phyloP scores from a whole-genome alignment of 2,113 vertebrate species.

The Choloepus hoffmanni region DNA sequence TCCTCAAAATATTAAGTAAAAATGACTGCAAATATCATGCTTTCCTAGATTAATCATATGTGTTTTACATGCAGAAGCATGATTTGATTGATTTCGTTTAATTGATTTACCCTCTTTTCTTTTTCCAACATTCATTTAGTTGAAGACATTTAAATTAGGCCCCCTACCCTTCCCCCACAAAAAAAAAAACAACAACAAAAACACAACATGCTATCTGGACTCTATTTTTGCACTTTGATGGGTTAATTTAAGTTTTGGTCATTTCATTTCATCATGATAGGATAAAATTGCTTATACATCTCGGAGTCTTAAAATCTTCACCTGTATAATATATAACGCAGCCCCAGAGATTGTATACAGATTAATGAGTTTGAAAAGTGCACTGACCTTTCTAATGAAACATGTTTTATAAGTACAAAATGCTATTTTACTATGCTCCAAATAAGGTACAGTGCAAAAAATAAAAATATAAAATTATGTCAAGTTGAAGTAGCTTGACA shows the following conservation, averaged over 20 bases:
- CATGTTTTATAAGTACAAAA: conserved; percentile 20
- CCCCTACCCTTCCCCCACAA: rapidly evolving
- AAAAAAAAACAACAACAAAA: background rate
- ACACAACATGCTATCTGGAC: background rate
- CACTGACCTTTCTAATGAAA: conserved; percentile 71
- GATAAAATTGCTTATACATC: conserved; percentile 47
- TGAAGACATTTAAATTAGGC: background rate
- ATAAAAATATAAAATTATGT: background rate
- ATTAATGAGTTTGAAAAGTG: conserved; percentile 74
- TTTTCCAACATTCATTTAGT: background rate
- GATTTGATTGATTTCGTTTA: background rate
- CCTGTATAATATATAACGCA: conserved; percentile 32
- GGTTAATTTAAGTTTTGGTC: background rate
- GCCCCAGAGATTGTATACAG: conserved; percentile 18
- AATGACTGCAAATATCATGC: background rate
- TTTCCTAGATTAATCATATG: background rate
- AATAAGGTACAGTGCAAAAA: conserved; percentile 54
- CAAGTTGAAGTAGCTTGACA: background rate
- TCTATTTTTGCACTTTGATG: background rate
- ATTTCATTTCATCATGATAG: conserved; percentile 28
- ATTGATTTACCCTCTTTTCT: background rate
- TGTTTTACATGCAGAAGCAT: background rate
- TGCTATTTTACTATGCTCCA: conserved; percentile 55
- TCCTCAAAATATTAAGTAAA: background rate
- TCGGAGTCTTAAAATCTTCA: conserved; percentile 53